phyloP scores from a whole-genome alignment of 2,797 vertebrate genomes.

The Lepidocolaptes lacrymiger region DNA sequence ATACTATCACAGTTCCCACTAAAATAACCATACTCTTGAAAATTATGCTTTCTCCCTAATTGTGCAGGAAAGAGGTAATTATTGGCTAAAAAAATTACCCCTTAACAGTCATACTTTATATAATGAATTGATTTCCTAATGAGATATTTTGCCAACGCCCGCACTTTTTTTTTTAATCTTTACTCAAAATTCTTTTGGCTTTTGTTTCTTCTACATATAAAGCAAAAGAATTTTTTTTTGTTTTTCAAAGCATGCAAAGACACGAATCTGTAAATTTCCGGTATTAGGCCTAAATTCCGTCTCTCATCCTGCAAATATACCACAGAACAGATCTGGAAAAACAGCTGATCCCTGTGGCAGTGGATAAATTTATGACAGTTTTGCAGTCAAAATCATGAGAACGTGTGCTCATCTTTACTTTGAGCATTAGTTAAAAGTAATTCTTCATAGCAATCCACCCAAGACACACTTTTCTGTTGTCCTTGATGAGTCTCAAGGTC shows the following conservation, averaged over 20 bases:
- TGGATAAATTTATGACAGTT: not conserved
- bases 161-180: fast-evolving
- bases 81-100: not conserved
- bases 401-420: not conserved
- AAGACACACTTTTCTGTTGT: not conserved
- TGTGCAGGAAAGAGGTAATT: not conserved
- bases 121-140: not conserved
- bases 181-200: not conserved
- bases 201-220: not conserved
- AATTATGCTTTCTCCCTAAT: not conserved
- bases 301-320: not conserved
- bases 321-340: not conserved
- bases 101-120: not conserved
- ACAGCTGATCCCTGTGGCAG: not conserved
- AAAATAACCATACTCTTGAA: not conserved
- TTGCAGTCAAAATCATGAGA: not conserved
- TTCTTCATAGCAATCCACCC: not conserved
- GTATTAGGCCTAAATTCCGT: not conserved
- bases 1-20: not conserved
- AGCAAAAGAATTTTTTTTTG: not conserved
- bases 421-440: not conserved
- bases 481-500: not conserved
- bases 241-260: not conserved
- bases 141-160: not conserved
- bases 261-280: not conserved